phyloP scores from a whole-genome alignment of 2,113 vertebrate genomes.

The human region GRCh38 chr14:26027001-26027500 shows the following conservation, averaged over 20 bases:
- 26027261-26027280: neutral
- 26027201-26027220: neutral
- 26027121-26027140: neutral
- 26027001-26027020: neutral
- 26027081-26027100: neutral
- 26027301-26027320: neutral
- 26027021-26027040: neutral
- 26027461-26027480: conserved; percentile 2
- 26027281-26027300: neutral
- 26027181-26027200: neutral
- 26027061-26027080: neutral
- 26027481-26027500: neutral
- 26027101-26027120: neutral
- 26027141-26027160: neutral
- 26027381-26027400: neutral
- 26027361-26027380: neutral
- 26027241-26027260: neutral
- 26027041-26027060: neutral
- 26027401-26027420: neutral
- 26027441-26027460: neutral
- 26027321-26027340: neutral
- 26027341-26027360: neutral
- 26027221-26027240: neutral
- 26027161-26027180: neutral
- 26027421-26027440: neutral